Percentiles rank a stretch among this genome's conserved stretches.
phyloP scores from a whole-genome alignment of 23 tunicate species.

The Oikopleura dioica region DNA sequence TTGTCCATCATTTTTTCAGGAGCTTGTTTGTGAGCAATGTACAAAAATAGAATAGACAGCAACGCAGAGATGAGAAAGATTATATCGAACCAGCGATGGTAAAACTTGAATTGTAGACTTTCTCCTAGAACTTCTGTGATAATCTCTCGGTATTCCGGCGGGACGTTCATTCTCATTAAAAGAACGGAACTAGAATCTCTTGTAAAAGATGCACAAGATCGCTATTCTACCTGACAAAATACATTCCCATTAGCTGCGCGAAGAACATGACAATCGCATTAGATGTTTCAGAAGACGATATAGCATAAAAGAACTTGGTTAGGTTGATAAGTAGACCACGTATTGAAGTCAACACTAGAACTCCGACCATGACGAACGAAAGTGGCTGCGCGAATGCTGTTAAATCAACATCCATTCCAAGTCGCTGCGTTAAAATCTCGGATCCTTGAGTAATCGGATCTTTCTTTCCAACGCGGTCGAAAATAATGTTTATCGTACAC shows the following conservation, averaged over 20 bases:
- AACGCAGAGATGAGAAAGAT: constrained; percentile 77
- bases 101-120: constrained; percentile 76
- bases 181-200: constrained; percentile 82
- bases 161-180: constrained; percentile 94
- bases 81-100: constrained; percentile 94
- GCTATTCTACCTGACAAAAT: constrained; percentile 33
- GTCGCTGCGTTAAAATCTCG: constrained; percentile 50
- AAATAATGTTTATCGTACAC: constrained; percentile 93
- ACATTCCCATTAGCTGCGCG: constrained; percentile 98
- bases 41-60: constrained; percentile 63
- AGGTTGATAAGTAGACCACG: constrained; percentile 65
- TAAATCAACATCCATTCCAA: constrained; percentile 67
- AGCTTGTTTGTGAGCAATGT: constrained; percentile 92
- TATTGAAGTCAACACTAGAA: constrained; percentile 81
- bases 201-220: no score
- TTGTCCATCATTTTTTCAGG: constrained; percentile 81
- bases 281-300: constrained; percentile 79
- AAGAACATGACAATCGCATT: constrained; percentile 79
- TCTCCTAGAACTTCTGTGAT: constrained; percentile 80
- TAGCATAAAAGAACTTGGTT: constrained; percentile 91
- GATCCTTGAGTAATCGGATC: constrained; percentile 73
- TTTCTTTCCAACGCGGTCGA: constrained; percentile 83
- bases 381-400: constrained; percentile 66
- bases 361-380: constrained; percentile 72
- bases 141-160: constrained; percentile 56